Percentiles rank a stretch among this genome's conserved stretches.
Conservation (phyloP, 2,888 invertebrate species). For the Mythimna ferrago region DNA sequence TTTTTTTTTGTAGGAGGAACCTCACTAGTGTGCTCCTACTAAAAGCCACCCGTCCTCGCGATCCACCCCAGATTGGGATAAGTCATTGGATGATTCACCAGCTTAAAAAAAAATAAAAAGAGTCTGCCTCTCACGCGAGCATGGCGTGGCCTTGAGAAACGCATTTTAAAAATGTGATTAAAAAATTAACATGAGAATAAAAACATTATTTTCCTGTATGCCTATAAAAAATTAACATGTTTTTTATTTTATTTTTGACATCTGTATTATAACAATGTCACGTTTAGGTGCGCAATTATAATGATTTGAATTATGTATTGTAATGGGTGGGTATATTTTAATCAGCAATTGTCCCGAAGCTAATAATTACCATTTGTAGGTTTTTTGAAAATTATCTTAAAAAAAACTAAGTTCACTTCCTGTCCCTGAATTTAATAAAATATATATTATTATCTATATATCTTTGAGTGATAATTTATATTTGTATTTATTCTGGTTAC, state of each 20-base stretch:
- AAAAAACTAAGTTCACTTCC: constrained; percentile 8
- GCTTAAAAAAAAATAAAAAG: too few relatives aligned
- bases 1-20: too few relatives aligned
- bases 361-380: constrained; percentile 16
- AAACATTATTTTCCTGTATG: background rate
- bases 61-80: too few relatives aligned
- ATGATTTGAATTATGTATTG: constrained; percentile 26
- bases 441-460: background rate
- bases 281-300: constrained; percentile 10
- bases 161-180: too few relatives aligned
- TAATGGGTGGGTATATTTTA: constrained; percentile 19
- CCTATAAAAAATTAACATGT: background rate
- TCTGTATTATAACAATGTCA: constrained; percentile 18
- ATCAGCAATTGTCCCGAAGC: background rate
- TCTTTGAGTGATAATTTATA: background rate
- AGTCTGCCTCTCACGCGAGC: too few relatives aligned
- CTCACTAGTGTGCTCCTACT: too few relatives aligned
- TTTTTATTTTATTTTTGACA: constrained; percentile 1
- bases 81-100: too few relatives aligned
- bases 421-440: constrained; percentile 8
- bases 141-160: too few relatives aligned
- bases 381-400: background rate
- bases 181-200: constrained; percentile 2
- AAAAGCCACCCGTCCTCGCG: too few relatives aligned
- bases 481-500: background rate